These are phyloP conservation scores for Erannis defoliaria DNA, from an alignment of 2,888 invertebrate genomes.

Conservation along the genomic window DNA sequence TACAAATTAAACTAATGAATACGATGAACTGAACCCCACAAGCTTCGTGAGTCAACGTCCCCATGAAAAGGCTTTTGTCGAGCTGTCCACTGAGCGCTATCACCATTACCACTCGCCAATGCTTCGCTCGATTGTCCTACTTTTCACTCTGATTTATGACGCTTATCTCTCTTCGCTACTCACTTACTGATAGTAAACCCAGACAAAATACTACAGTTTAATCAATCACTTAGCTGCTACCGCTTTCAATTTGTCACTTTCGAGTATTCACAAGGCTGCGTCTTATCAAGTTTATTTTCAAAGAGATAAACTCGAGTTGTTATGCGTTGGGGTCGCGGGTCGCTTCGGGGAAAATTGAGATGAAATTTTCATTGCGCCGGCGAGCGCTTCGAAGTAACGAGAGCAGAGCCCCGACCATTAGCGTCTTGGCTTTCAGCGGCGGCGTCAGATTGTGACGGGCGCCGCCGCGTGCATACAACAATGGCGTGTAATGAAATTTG, in stretches of 20 bases:
- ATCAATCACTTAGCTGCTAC: conserved; percentile 72
- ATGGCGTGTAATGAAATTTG: conserved; percentile 74
- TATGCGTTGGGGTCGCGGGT: conserved; percentile 35
- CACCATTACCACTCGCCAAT: conserved; percentile 35
- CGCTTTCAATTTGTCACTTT: conserved; percentile 70
- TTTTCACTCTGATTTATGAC: conserved; percentile 75
- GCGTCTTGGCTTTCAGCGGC: conserved; percentile 43
- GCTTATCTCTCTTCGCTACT: conserved; percentile 67
- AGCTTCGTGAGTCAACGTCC: conserved; percentile 37
- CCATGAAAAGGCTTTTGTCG: conserved; percentile 41
- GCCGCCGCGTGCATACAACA: conserved; percentile 61
- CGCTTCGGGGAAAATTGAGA: conserved; percentile 32
- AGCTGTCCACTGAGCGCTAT: conserved; percentile 42
- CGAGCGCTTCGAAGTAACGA: conserved; percentile 42
- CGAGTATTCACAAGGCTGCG: conserved; percentile 50
- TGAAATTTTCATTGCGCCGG: conserved; percentile 41
- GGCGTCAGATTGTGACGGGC: conserved; percentile 29
- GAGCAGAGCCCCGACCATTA: conserved; percentile 46
- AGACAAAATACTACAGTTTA: conserved; percentile 68
- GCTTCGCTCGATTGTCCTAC: conserved; percentile 52
- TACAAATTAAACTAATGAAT: conserved; percentile 36
- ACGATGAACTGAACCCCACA: conserved; percentile 36
- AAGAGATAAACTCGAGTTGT: conserved; percentile 44
- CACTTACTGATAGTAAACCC: conserved; percentile 63
- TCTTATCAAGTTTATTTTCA: conserved; percentile 55